Evolutionary conservation across 2,888 invertebrate species (phyloP).

Genomic region (Arrhopalites spinosus): DNA sequence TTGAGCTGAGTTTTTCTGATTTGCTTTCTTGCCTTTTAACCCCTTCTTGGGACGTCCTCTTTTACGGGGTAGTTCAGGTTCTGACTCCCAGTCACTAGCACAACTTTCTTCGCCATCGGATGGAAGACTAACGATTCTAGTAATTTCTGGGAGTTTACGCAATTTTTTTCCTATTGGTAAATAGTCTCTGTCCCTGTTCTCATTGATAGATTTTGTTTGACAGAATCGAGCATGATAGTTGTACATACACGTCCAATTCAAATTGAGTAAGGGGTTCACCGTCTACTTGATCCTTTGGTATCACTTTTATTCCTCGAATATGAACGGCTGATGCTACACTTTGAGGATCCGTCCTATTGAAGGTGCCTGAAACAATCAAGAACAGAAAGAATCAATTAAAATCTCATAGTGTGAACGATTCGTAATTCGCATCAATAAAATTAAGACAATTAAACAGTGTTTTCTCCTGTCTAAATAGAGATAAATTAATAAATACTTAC

Average conservation of each 20-base stretch:
- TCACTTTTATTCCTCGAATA: constrained; percentile 45
- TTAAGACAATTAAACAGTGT: constrained; percentile 3
- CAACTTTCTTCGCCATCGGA: not conserved
- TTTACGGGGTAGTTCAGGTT: not conserved
- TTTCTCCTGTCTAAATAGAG: not conserved
- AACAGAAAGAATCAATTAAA: not conserved
- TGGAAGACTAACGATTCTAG: constrained; percentile 22
- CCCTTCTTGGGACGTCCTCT: constrained; percentile 2
- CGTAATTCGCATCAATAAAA: not conserved
- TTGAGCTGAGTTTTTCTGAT: no score
- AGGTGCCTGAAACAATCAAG: no score
- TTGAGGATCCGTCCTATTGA: constrained; percentile 49
- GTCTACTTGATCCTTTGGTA: constrained; percentile 29
- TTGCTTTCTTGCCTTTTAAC: no score
- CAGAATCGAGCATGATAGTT: constrained; percentile 47
- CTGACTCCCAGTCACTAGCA: constrained; percentile 3
- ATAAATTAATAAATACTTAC: constrained; percentile 34
- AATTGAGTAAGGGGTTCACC: constrained; percentile 36
- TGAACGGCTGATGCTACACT: constrained; percentile 55
- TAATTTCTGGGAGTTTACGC: constrained; percentile 33
- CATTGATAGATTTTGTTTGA: constrained; percentile 47
- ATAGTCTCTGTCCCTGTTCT: constrained; percentile 36
- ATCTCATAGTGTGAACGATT: no score
- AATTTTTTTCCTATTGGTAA: constrained; percentile 40
- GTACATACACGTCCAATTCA: constrained; percentile 50